Evolutionary conservation across 2,113 vertebrate species (phyloP).

Genomic region (Petrocephalus microphthalmus): DNA sequence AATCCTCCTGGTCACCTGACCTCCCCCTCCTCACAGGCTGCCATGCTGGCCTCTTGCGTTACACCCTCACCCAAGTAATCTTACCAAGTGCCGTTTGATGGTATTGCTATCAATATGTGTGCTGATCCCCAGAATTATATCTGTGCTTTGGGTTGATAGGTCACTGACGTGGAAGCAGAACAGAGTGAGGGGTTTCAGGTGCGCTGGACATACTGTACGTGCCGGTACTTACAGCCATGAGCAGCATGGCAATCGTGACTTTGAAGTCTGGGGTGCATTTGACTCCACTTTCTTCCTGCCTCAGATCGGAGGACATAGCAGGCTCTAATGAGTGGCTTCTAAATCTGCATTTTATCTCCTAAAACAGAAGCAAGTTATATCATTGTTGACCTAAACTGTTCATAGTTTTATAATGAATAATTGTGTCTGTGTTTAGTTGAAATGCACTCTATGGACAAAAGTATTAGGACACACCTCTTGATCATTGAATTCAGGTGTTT

Average conservation of each 20-base stretch:
- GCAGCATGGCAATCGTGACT: not conserved
- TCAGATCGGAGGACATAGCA: not conserved
- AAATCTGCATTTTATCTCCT: conserved; percentile 6
- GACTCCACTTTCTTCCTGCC: not conserved
- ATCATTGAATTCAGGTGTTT: too few species aligned
- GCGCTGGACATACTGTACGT: not conserved
- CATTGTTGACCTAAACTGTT: too few species aligned
- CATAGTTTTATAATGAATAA: not conserved
- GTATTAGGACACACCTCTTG: too few species aligned
- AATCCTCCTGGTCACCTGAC: not conserved
- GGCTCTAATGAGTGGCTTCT: not conserved
- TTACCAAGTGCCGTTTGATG: not conserved
- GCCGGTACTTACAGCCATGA: not conserved
- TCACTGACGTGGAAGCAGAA: not conserved
- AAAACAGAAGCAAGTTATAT: conserved; percentile 10
- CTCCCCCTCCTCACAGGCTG: not conserved
- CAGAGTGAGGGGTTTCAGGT: too few species aligned
- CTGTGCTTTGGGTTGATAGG: not conserved
- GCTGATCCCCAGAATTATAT: not conserved
- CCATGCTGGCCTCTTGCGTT: not conserved
- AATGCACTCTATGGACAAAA: not conserved
- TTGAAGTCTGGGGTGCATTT: not conserved
- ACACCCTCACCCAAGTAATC: not conserved
- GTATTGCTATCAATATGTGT: not conserved
- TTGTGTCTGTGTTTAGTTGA: not conserved